A percentile compares a stretch with the other conserved stretches of the same genome.
Evolutionary conservation across 2,797 vertebrate species (phyloP).

Genomic region (Morus bassanus): DNA sequence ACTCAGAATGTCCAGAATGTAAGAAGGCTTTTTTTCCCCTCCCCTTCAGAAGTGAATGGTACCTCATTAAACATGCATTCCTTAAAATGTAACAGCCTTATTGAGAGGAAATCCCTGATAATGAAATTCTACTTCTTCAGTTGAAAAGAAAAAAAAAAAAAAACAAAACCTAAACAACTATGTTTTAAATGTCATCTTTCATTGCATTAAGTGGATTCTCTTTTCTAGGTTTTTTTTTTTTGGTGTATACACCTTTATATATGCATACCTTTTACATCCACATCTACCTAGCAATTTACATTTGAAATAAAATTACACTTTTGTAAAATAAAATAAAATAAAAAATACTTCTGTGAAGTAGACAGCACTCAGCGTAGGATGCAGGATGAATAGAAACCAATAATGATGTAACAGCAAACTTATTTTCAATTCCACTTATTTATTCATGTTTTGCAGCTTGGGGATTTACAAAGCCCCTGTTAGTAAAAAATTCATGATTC

Average conservation of each 20-base stretch:
- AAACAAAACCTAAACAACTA: neutral
- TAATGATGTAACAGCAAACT: neutral
- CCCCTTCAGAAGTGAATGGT: neutral
- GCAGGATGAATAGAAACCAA: neutral
- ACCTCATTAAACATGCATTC: neutral
- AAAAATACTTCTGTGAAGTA: neutral
- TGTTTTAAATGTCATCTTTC: neutral
- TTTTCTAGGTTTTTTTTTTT: neutral
- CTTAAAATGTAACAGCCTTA: neutral
- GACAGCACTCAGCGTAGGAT: neutral
- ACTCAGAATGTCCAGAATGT: neutral
- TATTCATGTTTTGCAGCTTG: neutral
- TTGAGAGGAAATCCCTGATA: neutral
- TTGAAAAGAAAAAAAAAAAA: neutral
- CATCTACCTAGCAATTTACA: neutral
- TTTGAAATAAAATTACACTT: neutral
- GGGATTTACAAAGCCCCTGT: neutral
- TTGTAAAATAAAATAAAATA: neutral
- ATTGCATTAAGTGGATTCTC: neutral
- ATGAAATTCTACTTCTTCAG: neutral
- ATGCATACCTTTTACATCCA: neutral
- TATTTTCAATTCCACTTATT: neutral
- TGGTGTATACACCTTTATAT: neutral
- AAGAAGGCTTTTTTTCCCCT: neutral
- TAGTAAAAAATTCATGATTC: slow-evolving; percentile 45